Evolutionary conservation across 2,888 invertebrate species (phyloP).

Genomic region (Oscheius myriophilus): DNA sequence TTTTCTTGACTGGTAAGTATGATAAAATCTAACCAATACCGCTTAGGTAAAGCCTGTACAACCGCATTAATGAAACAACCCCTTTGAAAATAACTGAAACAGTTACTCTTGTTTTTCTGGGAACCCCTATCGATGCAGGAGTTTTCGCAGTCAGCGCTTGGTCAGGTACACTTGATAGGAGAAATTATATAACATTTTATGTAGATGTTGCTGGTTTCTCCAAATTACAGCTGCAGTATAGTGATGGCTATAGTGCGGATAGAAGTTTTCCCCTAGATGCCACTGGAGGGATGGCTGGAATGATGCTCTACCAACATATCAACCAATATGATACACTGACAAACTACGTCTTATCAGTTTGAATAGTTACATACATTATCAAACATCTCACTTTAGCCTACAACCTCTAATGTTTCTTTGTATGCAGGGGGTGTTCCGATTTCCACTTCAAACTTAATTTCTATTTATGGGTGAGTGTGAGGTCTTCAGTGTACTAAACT

Average conservation of each 20-base stretch:
- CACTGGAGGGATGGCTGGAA: slow-evolving; percentile 11
- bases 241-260: not conserved
- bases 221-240: not conserved
- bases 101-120: slow-evolving; percentile 13
- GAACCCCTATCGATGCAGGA: slow-evolving; percentile 2
- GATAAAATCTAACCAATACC: not conserved
- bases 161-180: not conserved
- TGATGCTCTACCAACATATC: slow-evolving; percentile 16
- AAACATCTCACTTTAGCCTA: not conserved
- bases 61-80: slow-evolving; percentile 2
- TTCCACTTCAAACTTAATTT: not conserved
- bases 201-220: slow-evolving; percentile 13
- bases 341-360: not conserved
- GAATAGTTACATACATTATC: not conserved
- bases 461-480: slow-evolving; percentile 10
- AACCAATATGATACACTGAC: not conserved
- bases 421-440: slow-evolving; percentile 14
- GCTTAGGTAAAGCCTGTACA: slow-evolving; percentile 1
- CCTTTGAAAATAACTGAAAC: slow-evolving; percentile 4
- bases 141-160: slow-evolving; percentile 7
- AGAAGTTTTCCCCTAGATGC: slow-evolving; percentile 11
- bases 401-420: not conserved
- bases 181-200: not conserved
- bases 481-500: not conserved
- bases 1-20: slow-evolving; percentile 1